Evolutionary conservation across 2,888 invertebrate species (phyloP), one percentile per base, ranked within the genome.

Genomic region (Xylophagus ater): DNA sequence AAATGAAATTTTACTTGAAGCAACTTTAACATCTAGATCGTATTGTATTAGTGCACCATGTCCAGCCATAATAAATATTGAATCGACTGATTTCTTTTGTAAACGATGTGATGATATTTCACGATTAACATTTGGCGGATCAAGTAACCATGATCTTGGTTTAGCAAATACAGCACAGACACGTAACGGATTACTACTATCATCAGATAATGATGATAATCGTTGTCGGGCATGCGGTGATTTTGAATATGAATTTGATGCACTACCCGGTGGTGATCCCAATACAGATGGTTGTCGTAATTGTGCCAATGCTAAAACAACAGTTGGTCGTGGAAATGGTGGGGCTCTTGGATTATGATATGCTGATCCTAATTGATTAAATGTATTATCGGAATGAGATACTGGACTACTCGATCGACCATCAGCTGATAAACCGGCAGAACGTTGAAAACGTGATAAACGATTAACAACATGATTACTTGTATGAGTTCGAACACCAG

Each of bases 401-500:
- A 64, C 60, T 8, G 85, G 83, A 52, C 83, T 84, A 51, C 79
- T 81, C 18, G 77, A 76, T 46, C 86, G 72, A 3, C 79, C 73
- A 31, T 74, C 73, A 28, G 76, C 75, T 7, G 76, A 73, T 31
- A 97, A 70, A 10, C 97, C 97, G 43, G 97, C 96, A 50, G 93
- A 93, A 55, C 92, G 79, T 62, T 96, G 94, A 72, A 94, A 98
- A 53, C 90, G 76, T 47, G 93, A 93, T 58, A 92, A 73, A 50
- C 90, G 77, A 68, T 97, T 94, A 44, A 93, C 93, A 48, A 94
- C 89, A 57, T 90, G 82, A 43, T 87, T 78, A 42, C 86, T 83
- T n/a, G 87, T 84, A 68, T 97, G 97, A 2, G 97, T 98, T 48
- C 97, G 75, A 38, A 89, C 82, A 41, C 85, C 88, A 47, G 88